phyloP scores from a whole-genome alignment of 2,113 vertebrate genomes.

The Anser brachyrhynchus region DNA sequence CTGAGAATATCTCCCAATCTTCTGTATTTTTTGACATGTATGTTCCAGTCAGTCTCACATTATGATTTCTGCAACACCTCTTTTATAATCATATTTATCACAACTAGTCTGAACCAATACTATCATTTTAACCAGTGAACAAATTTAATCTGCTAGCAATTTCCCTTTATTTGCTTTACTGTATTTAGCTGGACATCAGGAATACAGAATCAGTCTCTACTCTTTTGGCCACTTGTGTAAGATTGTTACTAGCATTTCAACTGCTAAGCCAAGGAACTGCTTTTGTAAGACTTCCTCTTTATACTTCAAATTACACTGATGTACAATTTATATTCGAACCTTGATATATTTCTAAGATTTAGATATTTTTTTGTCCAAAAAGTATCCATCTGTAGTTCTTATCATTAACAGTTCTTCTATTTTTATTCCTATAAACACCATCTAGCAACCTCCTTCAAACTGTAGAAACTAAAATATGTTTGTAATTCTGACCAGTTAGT shows the following conservation, averaged over 20 bases:
- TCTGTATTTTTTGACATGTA: background rate
- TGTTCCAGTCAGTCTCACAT: background rate
- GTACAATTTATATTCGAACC: background rate
- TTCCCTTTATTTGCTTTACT: background rate
- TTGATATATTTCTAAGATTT: background rate
- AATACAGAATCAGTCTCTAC: background rate
- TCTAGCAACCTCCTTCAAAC: background rate
- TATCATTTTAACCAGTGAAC: background rate
- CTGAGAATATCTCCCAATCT: background rate
- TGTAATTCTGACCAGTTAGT: background rate
- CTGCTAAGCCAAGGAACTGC: background rate
- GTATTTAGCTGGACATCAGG: background rate
- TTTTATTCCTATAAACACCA: background rate
- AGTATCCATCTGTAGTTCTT: background rate
- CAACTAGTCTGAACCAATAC: background rate
- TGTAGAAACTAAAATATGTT: background rate
- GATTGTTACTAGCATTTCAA: background rate
- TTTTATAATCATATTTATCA: background rate
- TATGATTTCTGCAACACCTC: accelerated
- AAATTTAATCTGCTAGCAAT: background rate
- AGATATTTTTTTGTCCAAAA: background rate
- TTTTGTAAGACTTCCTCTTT: background rate
- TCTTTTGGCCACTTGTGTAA: background rate
- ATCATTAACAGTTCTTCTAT: background rate
- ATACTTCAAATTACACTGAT: background rate